These are phyloP conservation scores for Anticlea derivata DNA, from an alignment of 2,888 invertebrate genomes.

Conservation along the genomic window DNA sequence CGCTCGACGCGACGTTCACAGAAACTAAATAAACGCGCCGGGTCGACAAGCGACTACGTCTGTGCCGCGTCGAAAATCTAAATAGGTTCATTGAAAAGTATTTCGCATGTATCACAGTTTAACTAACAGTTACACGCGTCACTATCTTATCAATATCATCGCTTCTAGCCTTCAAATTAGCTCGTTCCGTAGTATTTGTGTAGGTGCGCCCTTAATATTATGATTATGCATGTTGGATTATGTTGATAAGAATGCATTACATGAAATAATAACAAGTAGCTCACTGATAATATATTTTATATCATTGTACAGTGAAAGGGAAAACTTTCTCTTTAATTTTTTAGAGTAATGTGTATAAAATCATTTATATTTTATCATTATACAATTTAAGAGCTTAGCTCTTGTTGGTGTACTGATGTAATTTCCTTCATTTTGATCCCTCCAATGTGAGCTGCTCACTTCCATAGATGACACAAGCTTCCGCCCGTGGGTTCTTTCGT, in stretches of 20 bases:
- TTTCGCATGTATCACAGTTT: slow-evolving; percentile 53
- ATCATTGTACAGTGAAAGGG: not conserved
- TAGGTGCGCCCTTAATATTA: slow-evolving; percentile 13
- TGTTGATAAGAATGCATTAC: not conserved
- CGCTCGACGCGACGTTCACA: slow-evolving; percentile 59
- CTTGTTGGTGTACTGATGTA: too few species aligned
- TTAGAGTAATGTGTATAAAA: too few species aligned
- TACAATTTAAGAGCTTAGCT: too few species aligned
- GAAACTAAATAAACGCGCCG: slow-evolving; percentile 59
- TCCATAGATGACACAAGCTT: too few species aligned
- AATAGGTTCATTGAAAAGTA: slow-evolving; percentile 65
- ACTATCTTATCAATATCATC: slow-evolving; percentile 50
- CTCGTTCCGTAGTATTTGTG: slow-evolving; percentile 20
- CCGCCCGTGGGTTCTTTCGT: too few species aligned
- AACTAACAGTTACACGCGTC: slow-evolving; percentile 20
- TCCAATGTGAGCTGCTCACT: too few species aligned
- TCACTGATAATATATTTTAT: not conserved
- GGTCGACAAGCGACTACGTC: too few species aligned
- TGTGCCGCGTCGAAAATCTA: slow-evolving; percentile 49
- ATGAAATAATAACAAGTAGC: not conserved
- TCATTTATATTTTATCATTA: too few species aligned
- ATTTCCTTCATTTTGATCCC: too few species aligned
- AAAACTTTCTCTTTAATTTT: too few species aligned
- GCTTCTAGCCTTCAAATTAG: slow-evolving; percentile 28
- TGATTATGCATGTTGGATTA: too few species aligned